Evolutionary conservation across 2,113 vertebrate species (phyloP).

Genomic region (Prionailurus viverrinus): DNA sequence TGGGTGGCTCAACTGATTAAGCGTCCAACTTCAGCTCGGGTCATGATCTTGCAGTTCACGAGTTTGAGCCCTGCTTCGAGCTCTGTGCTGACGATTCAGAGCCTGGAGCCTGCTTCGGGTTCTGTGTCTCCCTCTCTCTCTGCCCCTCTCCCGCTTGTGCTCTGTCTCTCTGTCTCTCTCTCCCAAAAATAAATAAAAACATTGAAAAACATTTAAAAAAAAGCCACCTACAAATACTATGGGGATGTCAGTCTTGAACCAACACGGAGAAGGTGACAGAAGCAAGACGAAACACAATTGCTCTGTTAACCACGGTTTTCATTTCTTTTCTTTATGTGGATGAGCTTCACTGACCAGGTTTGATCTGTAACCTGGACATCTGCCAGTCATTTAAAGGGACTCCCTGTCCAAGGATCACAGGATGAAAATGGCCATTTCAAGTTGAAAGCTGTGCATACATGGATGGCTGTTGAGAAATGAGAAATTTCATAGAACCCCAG

Average conservation of each 20-base stretch:
- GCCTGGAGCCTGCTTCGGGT: too few species aligned
- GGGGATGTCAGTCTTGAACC: background rate
- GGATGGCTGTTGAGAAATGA: slow-evolving; percentile 34
- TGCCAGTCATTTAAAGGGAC: slow-evolving; percentile 65
- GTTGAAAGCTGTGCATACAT: slow-evolving; percentile 30
- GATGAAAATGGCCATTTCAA: slow-evolving; percentile 75
- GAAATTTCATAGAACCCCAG: background rate
- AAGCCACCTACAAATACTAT: background rate
- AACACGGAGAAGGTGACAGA: background rate
- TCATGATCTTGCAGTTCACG: too few species aligned
- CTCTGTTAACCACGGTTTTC: slow-evolving; percentile 47
- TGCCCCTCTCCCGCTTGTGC: too few species aligned
- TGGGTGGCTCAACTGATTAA: too few species aligned
- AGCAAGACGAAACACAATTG: background rate
- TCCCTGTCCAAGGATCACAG: slow-evolving; percentile 62
- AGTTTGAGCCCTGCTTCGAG: too few species aligned
- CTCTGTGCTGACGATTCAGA: too few species aligned
- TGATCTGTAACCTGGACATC: slow-evolving; percentile 54
- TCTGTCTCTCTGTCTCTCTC: too few species aligned
- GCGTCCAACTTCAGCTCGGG: too few species aligned
- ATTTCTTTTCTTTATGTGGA: slow-evolving; percentile 77
- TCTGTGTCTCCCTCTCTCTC: too few species aligned
- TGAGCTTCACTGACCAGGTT: slow-evolving; percentile 68
- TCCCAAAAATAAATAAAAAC: too few species aligned
- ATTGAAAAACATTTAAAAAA: background rate